Percentiles rank a stretch among this genome's conserved stretches.
These are phyloP conservation scores for Pogonognathellus flavescens DNA, from an alignment of 1,140 invertebrate genomes.

Conservation along the genomic window DNA sequence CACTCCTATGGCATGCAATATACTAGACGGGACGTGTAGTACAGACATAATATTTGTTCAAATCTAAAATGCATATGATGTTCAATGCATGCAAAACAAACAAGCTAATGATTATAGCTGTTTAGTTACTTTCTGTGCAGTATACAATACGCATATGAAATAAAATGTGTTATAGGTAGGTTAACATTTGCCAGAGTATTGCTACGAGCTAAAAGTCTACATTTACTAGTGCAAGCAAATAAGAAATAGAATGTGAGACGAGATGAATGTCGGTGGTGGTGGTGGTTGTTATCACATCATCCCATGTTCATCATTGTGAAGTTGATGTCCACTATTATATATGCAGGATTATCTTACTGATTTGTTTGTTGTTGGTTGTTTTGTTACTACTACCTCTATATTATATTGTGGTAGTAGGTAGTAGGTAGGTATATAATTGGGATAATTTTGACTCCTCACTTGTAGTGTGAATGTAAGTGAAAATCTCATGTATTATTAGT, in stretches of 20 bases:
- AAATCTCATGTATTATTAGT: too few species aligned
- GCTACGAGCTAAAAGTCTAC: neutral
- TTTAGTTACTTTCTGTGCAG: neutral
- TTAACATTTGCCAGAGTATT: neutral
- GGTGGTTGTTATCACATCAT: slow-evolving; percentile 14
- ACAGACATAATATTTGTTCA: neutral
- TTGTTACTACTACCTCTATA: too few species aligned
- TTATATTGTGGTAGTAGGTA: too few species aligned
- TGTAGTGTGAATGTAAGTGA: too few species aligned
- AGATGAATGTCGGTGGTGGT: neutral
- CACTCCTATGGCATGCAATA: too few species aligned
- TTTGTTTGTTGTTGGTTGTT: too few species aligned
- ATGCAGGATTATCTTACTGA: too few species aligned
- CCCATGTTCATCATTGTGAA: too few species aligned
- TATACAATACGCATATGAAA: neutral
- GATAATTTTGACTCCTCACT: slow-evolving; percentile 17
- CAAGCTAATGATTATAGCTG: slow-evolving; percentile 1
- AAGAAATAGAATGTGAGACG: slow-evolving; percentile 6
- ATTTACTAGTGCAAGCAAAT: slow-evolving; percentile 4
- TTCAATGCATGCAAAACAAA: slow-evolving; percentile 13
- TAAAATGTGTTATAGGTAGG: neutral
- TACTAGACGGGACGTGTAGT: neutral
- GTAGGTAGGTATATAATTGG: neutral
- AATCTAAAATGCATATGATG: slow-evolving; percentile 15
- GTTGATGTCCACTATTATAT: too few species aligned